These are phyloP conservation scores for Callithrix jacchus DNA, from an alignment of 2,113 vertebrate genomes.

Conservation along the genomic window DNA sequence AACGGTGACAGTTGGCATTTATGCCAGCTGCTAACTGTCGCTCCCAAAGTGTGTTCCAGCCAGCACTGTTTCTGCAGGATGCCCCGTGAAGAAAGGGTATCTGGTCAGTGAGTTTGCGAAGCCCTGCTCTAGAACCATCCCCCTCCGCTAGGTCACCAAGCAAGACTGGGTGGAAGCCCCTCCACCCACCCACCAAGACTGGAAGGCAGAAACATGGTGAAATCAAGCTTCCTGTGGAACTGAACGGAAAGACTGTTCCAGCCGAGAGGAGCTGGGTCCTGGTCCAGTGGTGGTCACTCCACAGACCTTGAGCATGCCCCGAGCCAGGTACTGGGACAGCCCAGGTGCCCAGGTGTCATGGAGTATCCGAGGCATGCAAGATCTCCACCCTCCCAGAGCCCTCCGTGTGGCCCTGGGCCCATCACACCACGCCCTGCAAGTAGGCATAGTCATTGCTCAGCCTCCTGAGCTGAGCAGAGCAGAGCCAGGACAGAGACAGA, in stretches of 20 bases:
- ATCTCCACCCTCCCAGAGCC: neutral
- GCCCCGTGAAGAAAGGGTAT: neutral
- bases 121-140: neutral
- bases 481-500: neutral
- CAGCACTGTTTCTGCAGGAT: neutral
- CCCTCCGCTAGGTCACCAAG: neutral
- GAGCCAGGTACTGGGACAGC: neutral
- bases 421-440: neutral
- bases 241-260: neutral
- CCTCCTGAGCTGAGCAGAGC: neutral
- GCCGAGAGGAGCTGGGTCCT: neutral
- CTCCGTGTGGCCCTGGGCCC: neutral
- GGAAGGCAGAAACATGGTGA: neutral
- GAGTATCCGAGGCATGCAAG: neutral
- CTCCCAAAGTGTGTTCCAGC: neutral
- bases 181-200: neutral
- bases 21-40: accelerated
- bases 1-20: neutral
- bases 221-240: neutral
- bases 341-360: accelerated
- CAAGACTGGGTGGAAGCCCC: neutral
- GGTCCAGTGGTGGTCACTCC: accelerated
- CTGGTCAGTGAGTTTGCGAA: neutral
- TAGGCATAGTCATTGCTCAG: accelerated
- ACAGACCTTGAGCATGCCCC: accelerated